A percentile compares a stretch with the other conserved stretches of the same genome.
Evolutionary conservation across 2,797 vertebrate genomes (phyloP).

Genomic region (Spheniscus humboldti): DNA sequence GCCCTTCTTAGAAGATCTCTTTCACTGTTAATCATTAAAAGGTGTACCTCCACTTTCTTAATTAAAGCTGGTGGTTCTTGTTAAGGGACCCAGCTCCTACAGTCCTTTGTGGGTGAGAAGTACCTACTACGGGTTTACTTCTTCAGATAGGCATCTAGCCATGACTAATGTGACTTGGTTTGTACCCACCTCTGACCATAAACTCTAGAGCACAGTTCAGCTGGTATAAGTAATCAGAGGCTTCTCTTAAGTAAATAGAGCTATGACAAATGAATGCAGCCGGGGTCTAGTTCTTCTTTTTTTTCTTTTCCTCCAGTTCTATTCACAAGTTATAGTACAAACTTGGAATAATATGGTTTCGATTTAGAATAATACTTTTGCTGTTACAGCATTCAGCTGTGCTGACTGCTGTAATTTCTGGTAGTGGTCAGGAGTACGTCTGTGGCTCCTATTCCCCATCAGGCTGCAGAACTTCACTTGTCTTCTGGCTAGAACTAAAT

Average conservation of each 20-base stretch:
- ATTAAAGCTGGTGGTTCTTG: background rate
- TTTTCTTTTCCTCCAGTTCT: background rate
- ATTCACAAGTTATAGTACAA: background rate
- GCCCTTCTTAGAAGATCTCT: background rate
- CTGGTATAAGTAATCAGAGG: background rate
- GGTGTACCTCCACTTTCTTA: background rate
- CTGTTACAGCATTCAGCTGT: background rate
- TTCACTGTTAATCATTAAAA: conserved; percentile 49
- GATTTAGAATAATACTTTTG: background rate
- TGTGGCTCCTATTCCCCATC: background rate
- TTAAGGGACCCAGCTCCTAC: background rate
- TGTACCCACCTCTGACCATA: background rate
- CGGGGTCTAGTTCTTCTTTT: background rate
- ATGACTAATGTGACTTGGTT: background rate
- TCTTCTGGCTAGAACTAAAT: background rate
- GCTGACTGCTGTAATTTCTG: background rate
- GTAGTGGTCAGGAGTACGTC: background rate
- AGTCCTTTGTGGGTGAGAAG: background rate
- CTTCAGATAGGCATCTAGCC: background rate
- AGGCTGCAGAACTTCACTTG: background rate
- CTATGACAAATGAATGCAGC: background rate
- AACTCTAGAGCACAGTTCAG: background rate
- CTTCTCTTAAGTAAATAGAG: background rate
- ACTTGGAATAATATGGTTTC: background rate
- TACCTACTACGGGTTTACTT: background rate